phyloP scores from a whole-genome alignment of 2,113 vertebrate genomes.

The Cisticola juncidis region DNA sequence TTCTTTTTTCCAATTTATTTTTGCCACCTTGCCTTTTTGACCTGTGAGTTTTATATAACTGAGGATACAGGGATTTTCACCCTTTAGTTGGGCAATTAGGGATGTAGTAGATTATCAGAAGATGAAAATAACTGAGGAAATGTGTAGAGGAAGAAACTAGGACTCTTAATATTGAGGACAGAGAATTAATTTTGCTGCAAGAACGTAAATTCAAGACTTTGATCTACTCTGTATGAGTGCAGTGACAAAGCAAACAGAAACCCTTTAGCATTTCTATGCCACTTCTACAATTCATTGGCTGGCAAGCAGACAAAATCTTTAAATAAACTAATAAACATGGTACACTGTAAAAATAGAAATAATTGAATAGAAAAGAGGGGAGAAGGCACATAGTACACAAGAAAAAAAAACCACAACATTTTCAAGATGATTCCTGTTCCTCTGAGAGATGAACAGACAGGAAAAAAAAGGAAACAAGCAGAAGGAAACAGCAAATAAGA shows the following conservation, averaged over 20 bases:
- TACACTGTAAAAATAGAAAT: not conserved
- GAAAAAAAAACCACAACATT: not conserved
- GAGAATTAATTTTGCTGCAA: not conserved
- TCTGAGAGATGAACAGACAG: not conserved
- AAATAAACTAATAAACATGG: not conserved
- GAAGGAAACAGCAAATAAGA: not conserved
- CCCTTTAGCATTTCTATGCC: not conserved
- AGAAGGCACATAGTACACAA: not conserved
- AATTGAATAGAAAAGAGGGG: not conserved
- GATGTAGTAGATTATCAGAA: not conserved
- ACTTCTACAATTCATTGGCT: not conserved
- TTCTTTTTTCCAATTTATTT: not conserved
- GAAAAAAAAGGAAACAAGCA: not conserved
- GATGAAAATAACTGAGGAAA: not conserved
- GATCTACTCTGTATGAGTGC: not conserved
- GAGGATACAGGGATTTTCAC: not conserved
- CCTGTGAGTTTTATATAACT: not conserved
- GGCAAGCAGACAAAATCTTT: not conserved
- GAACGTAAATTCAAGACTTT: not conserved
- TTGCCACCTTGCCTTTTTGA: not conserved
- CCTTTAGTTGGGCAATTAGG: not conserved
- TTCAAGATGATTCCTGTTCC: not conserved
- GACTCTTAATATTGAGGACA: not conserved
- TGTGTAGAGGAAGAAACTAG: not conserved
- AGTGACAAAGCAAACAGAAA: not conserved